Evolutionary conservation across 2,888 invertebrate species (phyloP).

Genomic region (Mesorhabditis spiculigera): DNA sequence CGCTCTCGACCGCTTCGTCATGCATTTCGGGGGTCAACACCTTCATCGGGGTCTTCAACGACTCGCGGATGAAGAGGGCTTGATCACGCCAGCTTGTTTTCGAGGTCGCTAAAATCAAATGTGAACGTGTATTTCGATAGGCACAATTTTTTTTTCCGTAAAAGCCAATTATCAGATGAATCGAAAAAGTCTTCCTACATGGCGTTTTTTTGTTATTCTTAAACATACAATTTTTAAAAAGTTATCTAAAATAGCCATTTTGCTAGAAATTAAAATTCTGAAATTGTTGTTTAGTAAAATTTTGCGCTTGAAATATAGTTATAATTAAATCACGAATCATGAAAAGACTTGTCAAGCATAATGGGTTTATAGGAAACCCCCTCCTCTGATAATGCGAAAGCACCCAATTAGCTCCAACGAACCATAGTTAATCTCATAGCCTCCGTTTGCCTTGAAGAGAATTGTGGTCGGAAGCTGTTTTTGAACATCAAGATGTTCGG

Average conservation of each 20-base stretch:
- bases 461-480: constrained; percentile 70
- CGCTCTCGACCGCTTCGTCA: constrained; percentile 45
- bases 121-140: constrained; percentile 5
- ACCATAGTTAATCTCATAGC: constrained; percentile 74
- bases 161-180: too few species aligned
- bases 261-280: too few species aligned
- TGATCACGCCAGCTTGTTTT: neutral
- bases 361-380: too few species aligned
- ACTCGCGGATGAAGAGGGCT: neutral
- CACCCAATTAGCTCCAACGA: constrained; percentile 22
- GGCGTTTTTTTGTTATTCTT: too few species aligned
- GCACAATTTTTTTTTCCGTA: neutral
- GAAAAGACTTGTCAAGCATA: too few species aligned
- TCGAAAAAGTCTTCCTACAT: too few species aligned
- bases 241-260: too few species aligned
- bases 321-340: too few species aligned
- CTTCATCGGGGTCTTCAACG: constrained; percentile 2
- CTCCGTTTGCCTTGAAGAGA: constrained; percentile 73
- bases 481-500: constrained; percentile 60
- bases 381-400: too few species aligned
- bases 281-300: too few species aligned
- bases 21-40: constrained; percentile 60
- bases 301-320: too few species aligned
- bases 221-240: too few species aligned
- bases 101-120: constrained; percentile 43